Percentiles rank a stretch among this genome's conserved stretches.
Evolutionary conservation across 2,797 vertebrate species (phyloP).

Genomic region (Cyclopterus lumpus): DNA sequence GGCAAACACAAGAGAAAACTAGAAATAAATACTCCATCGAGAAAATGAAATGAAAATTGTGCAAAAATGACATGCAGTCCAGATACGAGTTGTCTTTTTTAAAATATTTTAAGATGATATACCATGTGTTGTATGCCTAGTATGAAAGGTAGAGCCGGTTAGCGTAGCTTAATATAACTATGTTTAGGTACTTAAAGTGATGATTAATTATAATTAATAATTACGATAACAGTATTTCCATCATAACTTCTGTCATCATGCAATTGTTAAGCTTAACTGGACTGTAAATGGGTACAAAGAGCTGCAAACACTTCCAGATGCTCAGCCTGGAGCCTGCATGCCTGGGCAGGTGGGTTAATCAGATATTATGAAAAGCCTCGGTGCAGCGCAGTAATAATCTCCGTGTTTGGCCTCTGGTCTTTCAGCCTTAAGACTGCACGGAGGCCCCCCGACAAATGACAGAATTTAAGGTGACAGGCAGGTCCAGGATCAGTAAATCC

Average conservation of each 20-base stretch:
- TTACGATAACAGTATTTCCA: background rate
- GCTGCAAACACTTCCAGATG: constrained; percentile 51
- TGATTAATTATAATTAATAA: background rate
- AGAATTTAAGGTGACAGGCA: constrained; percentile 4
- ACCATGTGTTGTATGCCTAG: background rate
- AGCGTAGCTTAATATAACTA: background rate
- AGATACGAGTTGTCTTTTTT: fast-evolving
- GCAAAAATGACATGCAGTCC: background rate
- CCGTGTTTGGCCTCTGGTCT: constrained; percentile 30
- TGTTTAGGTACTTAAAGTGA: background rate
- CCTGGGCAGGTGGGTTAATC: constrained; percentile 62
- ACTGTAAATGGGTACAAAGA: constrained; percentile 10
- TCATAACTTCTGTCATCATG: constrained; percentile 18
- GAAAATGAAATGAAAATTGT: background rate
- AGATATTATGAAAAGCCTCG: constrained; percentile 49
- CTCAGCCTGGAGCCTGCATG: constrained; percentile 39
- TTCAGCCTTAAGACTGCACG: constrained; percentile 31
- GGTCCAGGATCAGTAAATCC: constrained; percentile 41
- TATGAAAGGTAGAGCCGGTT: background rate
- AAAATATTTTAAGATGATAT: too few species aligned
- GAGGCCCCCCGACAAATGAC: constrained; percentile 30
- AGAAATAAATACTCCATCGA: background rate
- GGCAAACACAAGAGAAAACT: background rate
- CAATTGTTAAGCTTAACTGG: background rate
- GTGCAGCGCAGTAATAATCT: constrained; percentile 47